phyloP scores from a whole-genome alignment of 2,797 vertebrate genomes.

The Nothura maculosa region DNA sequence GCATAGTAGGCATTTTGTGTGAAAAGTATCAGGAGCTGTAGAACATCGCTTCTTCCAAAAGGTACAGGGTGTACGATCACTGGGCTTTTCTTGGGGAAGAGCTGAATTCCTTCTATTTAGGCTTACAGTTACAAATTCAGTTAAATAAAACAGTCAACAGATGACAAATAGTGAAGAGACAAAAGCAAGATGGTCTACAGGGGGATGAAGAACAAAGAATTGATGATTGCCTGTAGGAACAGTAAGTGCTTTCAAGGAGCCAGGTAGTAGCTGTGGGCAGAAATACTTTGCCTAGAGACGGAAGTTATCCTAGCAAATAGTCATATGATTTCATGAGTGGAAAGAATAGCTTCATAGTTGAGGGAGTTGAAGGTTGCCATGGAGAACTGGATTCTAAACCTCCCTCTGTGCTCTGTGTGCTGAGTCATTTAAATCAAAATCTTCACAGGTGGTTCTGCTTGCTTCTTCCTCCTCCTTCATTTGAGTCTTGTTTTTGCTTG shows the following conservation, averaged over 20 bases:
- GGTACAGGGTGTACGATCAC: neutral
- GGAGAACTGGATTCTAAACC: conserved; percentile 22
- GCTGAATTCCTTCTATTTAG: neutral
- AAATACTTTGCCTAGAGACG: neutral
- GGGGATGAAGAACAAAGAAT: neutral
- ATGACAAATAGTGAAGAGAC: neutral
- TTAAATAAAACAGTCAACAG: neutral
- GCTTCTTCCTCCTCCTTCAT: neutral
- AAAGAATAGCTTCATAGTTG: neutral
- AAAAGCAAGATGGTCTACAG: too few relatives aligned
- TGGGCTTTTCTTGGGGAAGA: neutral
- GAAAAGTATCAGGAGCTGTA: neutral
- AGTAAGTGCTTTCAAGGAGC: neutral
- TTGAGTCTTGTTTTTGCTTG: conserved; percentile 6
- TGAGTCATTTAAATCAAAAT: conserved; percentile 11
- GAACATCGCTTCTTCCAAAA: neutral
- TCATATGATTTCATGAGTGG: neutral
- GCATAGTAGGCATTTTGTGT: accelerated
- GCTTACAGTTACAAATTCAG: neutral
- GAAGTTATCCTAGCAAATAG: neutral
- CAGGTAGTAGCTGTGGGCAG: neutral
- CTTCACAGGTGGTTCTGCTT: neutral
- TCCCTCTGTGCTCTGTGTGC: neutral
- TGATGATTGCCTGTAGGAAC: neutral
- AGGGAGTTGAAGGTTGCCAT: conserved; percentile 20